Evolutionary conservation across 1,140 invertebrate genomes (phyloP), one percentile per base, ranked within the genome.

Genomic region (Heliconius melpomene): DNA sequence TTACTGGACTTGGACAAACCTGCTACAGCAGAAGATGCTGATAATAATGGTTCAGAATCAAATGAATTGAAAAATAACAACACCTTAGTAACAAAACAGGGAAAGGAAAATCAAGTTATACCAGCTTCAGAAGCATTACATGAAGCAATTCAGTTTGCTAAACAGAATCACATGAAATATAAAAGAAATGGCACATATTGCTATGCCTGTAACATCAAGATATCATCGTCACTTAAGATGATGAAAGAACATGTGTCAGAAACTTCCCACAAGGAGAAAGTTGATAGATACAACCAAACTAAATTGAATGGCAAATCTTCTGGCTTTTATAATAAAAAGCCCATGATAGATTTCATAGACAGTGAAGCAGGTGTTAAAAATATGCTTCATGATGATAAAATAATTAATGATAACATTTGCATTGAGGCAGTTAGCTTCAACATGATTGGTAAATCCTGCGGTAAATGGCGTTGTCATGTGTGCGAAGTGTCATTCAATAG

Each of bases 211-310:
- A n/a, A 84, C 38, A 77, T 80, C 2, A 83, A 73, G 18, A 26
- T 88, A 18, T 81, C 81, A 36, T 80, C 82, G 38, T 82, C 85
- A 11, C 54, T 87, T 0, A 83, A 79, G 16, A 82, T 78, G 23
- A 82, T 87, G 79, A 84, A 82, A 29, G 82, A 86, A 46, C 87
- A 88, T 82, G 81, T 86, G 1, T 46, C 57, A 29, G 83, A 85
- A 52, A 60, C 8, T 23, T 50, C 36, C 7, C 85, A 87, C 40
- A 77, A 83, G 78, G 77, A 70, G 32, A 85, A 81, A 36, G 26
- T 40, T 70, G 16, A 54, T 60, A 7, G 7, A 16, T 9, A 26
- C 23, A 66, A 16, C 7, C 26, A 26, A 29, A 26, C 60, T 23
- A 66, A 66, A 16, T 29, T 29, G 11, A 66, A 66, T 66, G n/a